Base-by-base conservation (phyloP, 2,888 invertebrate species). In the Drosophila neotestacea region DNA sequence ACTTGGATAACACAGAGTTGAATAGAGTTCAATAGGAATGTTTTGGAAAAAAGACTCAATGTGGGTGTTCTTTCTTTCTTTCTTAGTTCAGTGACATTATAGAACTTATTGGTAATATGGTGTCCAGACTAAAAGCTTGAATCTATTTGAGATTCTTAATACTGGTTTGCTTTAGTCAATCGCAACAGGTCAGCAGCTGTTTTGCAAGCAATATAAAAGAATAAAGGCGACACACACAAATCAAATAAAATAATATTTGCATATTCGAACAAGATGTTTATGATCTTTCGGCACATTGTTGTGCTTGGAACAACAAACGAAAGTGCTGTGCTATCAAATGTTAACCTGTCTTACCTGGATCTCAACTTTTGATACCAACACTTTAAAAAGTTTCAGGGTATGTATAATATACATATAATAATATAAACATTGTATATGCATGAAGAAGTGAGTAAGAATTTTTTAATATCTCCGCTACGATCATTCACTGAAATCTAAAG, bases 221-320 rank as follows among this genome's bases (percentile, higher is more conserved):
- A 67, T 60, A 67, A 70, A 62, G 70, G 60, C 58, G 61, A 65
- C 77, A 59, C 70, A 74, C 70, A 82, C 83, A 83, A 83, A 79
- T 83, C 80, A 79, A 81, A 84, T 72, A 66, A 60, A 72, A 60
- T 63, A 41, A 38, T 69, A 88, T 84, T 89, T 88, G 88, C 89
- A 85, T 84, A 89, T 78, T 60, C 50, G 52, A 71, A 73, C 63
- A 79, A 55, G 54, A 83, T 68, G 59, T 72, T 74, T 81, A 69
- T 81, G 70, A 50, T 70, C 68, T 79, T 79, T 77, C 71, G 88
- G 63, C 85, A 66, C 65, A 63, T 74, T 79, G 83, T 71, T 68
- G 52, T 51, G 30, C 46, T 60, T 41, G 44, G 62, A 70, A 82
- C 42, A 84, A 79, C 79, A 84, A 84, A 89, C 76, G 83, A 84